Conservation (phyloP, 2,113 vertebrate genomes). For the Corvus moneduloides region DNA sequence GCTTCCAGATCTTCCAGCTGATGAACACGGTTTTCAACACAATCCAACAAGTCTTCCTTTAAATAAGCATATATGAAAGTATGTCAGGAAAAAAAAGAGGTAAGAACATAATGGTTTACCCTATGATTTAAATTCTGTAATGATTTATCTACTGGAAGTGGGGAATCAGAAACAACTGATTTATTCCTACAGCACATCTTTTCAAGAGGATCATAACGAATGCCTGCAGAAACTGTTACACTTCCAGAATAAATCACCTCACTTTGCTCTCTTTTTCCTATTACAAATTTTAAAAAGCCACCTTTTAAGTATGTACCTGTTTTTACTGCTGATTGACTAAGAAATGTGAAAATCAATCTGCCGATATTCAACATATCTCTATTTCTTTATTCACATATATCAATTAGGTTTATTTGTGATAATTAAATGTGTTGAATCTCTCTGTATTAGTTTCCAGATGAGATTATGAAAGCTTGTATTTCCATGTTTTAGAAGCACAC, state of each 20-base stretch:
- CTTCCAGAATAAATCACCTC: background rate
- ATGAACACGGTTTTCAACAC: constrained; percentile 84
- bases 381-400: background rate
- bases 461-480: background rate
- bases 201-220: background rate
- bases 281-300: background rate
- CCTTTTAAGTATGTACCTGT: background rate
- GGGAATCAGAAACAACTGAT: background rate
- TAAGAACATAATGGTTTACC: background rate
- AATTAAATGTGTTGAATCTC: background rate
- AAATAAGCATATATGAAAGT: constrained; percentile 12
- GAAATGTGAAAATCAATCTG: background rate
- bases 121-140: background rate
- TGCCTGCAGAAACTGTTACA: background rate
- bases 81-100: background rate
- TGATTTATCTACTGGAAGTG: background rate
- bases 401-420: background rate
- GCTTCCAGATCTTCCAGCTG: constrained; percentile 95
- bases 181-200: background rate
- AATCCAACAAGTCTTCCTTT: constrained; percentile 81
- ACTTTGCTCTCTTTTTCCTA: background rate
- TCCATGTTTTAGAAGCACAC: background rate
- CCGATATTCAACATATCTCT: background rate
- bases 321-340: background rate
- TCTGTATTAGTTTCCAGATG: background rate